phyloP scores from a whole-genome alignment of 2,797 vertebrate species.

The Onychomys torridus region DNA sequence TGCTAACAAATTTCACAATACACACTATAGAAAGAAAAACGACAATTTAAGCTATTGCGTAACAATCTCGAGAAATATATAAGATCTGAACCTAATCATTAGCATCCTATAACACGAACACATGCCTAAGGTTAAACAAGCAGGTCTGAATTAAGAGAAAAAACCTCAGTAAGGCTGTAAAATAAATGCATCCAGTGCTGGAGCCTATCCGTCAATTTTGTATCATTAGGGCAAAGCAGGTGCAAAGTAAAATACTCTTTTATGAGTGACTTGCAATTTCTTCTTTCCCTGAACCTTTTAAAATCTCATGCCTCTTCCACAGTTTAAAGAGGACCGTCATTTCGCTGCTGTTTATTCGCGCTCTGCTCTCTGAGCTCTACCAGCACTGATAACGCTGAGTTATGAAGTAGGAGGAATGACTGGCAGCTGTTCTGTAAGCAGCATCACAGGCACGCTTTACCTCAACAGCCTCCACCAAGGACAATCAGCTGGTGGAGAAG shows the following conservation, averaged over 20 bases:
- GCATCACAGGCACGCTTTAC: background rate
- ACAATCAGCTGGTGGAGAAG: background rate
- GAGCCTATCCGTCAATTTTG: background rate
- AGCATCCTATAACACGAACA: constrained; percentile 50
- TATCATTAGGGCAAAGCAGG: constrained; percentile 11
- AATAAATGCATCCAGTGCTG: background rate
- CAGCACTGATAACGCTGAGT: background rate
- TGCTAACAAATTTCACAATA: constrained; percentile 14
- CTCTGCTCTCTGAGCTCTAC: background rate
- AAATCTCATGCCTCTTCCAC: background rate
- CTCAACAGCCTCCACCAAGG: background rate
- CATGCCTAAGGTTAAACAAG: constrained; percentile 41
- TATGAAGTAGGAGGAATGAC: background rate
- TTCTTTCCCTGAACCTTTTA: constrained; percentile 7
- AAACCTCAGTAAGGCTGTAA: background rate
- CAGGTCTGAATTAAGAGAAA: constrained; percentile 46
- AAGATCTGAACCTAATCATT: constrained; percentile 26
- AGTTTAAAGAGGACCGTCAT: background rate
- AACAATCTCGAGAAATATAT: constrained; percentile 49
- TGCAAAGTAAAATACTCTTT: constrained; percentile 36
- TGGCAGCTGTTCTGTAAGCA: background rate
- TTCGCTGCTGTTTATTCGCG: background rate
- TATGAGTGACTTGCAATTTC: background rate
- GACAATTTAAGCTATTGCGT: background rate
- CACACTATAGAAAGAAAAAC: constrained; percentile 21